Evolutionary conservation across 2,888 invertebrate species (phyloP).

Genomic region (Micoletzkya japonica): DNA sequence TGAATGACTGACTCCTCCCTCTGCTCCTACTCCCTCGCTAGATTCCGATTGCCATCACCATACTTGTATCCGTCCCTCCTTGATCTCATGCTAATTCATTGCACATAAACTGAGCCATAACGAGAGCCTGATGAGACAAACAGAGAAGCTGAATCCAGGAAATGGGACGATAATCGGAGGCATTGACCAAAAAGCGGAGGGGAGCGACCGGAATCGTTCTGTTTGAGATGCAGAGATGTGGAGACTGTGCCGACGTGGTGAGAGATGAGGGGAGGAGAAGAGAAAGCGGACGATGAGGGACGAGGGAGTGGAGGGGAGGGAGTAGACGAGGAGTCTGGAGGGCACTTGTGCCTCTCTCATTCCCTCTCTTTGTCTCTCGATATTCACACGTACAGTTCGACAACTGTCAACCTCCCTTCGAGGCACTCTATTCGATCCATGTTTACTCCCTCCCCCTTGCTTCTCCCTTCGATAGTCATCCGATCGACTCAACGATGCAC

Average conservation of each 20-base stretch:
- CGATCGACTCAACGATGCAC: neutral
- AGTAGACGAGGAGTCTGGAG: constrained; percentile 1
- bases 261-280: neutral
- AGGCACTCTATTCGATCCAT: neutral
- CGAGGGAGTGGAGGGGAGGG: constrained; percentile 1
- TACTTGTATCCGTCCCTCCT: neutral
- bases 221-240: neutral
- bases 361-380: constrained; percentile 9
- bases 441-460: neutral
- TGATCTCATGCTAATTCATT: neutral
- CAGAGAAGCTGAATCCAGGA: neutral
- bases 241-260: neutral
- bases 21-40: neutral
- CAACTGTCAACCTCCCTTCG: neutral
- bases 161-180: neutral
- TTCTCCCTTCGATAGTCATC: neutral
- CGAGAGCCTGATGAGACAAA: neutral
- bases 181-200: constrained; percentile 19
- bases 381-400: neutral
- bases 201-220: constrained; percentile 13
- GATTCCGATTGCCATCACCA: neutral
- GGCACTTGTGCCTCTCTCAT: constrained; percentile 4
- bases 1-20: neutral
- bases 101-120: neutral
- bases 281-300: neutral